Evolutionary conservation across 2,113 vertebrate genomes (phyloP).

Genomic region (Crypturellus undulatus): DNA sequence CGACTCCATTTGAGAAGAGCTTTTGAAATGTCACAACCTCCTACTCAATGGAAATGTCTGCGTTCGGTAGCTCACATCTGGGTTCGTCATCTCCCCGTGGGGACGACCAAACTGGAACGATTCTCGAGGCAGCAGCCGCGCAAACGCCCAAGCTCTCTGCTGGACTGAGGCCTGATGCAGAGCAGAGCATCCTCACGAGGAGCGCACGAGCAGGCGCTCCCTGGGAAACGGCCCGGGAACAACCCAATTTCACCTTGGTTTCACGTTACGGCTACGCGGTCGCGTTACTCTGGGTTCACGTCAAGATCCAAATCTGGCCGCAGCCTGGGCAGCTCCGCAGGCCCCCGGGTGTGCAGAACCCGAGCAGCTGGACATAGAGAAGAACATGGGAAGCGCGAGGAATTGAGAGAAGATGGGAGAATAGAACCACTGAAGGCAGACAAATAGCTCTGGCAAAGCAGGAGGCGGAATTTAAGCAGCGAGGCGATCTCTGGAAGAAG

Average conservation of each 20-base stretch:
- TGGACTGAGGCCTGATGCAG: background rate
- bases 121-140: too few relatives aligned
- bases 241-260: fast-evolving
- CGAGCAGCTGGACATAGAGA: background rate
- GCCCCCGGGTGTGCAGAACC: background rate
- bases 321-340: background rate
- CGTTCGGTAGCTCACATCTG: background rate
- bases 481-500: too few relatives aligned
- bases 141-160: background rate
- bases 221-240: background rate
- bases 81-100: background rate
- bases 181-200: background rate
- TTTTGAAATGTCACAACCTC: background rate
- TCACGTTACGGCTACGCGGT: fast-evolving
- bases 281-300: background rate
- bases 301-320: background rate
- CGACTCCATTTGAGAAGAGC: fast-evolving
- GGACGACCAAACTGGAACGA: background rate
- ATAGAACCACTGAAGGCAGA: background rate
- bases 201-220: fast-evolving
- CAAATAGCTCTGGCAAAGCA: slow-evolving; percentile 8
- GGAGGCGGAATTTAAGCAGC: too few relatives aligned
- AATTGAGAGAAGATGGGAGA: slow-evolving; percentile 14
- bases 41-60: background rate
- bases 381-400: background rate